Conservation (phyloP, 2,797 vertebrate species). For the Pseudocheirus occidentalis region DNA sequence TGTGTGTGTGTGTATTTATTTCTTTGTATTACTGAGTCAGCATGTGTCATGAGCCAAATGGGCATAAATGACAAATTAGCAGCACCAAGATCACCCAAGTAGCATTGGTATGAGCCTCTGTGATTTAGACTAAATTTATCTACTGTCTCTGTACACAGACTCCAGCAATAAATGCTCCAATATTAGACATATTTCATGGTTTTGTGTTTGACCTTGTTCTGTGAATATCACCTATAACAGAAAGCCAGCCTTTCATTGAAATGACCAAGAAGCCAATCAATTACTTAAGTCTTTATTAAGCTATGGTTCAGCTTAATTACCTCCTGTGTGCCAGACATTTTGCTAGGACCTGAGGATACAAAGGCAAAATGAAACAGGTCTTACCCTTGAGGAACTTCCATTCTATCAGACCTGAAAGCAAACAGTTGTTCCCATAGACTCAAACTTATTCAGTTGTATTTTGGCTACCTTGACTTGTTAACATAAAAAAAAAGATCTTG, state of each 20-base stretch:
- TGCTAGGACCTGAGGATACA: neutral
- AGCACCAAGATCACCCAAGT: neutral
- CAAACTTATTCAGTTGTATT: neutral
- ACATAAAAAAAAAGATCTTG: conserved; percentile 20
- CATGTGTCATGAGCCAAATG: neutral
- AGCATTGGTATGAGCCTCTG: neutral
- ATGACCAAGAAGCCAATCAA: conserved; percentile 16
- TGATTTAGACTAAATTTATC: neutral
- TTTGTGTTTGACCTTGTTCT: conserved; percentile 23
- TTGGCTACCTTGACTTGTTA: conserved; percentile 19
- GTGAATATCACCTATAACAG: neutral
- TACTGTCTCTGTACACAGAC: neutral
- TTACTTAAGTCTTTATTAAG: neutral
- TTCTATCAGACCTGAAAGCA: neutral
- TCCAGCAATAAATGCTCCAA: neutral
- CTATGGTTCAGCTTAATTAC: neutral
- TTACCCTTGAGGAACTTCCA: neutral
- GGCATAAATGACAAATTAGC: neutral
- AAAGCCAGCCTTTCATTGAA: conserved; percentile 6
- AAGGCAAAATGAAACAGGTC: neutral
- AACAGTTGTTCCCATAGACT: neutral
- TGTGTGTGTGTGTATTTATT: neutral
- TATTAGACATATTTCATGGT: neutral
- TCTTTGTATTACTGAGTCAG: conserved; percentile 12
- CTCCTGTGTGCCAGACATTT: neutral